Evolutionary conservation across 2,113 vertebrate genomes (phyloP).

Genomic region (Tonatia bakeri): DNA sequence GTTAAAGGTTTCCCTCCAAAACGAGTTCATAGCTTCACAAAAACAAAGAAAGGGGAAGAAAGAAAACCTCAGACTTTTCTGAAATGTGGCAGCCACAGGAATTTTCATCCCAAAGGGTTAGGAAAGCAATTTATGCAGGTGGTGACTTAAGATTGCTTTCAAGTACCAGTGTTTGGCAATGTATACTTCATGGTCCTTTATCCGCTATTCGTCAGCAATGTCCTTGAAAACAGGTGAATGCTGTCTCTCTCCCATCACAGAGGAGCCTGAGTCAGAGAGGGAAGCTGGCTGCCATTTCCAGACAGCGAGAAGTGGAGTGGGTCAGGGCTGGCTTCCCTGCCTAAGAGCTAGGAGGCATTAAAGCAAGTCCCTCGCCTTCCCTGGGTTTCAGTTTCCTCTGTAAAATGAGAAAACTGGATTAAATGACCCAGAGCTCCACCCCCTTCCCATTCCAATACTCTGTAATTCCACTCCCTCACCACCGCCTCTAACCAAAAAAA

Average conservation of each 20-base stretch:
- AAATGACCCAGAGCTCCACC: neutral
- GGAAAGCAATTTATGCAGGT: constrained; percentile 57
- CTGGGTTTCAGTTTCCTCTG: neutral
- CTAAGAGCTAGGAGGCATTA: neutral
- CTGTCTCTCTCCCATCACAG: neutral
- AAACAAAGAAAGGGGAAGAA: constrained; percentile 43
- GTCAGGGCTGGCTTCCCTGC: neutral
- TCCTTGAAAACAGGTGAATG: constrained; percentile 39
- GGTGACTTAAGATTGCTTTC: constrained; percentile 26
- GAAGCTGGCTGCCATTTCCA: neutral
- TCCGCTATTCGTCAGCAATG: neutral
- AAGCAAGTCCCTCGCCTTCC: neutral
- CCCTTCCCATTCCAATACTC: neutral
- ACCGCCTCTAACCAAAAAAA: too few relatives aligned
- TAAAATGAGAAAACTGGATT: neutral
- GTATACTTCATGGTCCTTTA: neutral
- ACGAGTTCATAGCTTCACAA: constrained; percentile 40
- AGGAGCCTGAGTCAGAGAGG: neutral
- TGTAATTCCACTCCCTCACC: neutral
- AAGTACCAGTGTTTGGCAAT: neutral
- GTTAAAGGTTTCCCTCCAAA: constrained; percentile 29
- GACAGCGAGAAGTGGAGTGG: neutral
- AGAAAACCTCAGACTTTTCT: constrained; percentile 47
- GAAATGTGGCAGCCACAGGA: constrained; percentile 54
- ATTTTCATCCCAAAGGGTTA: constrained; percentile 52